These are phyloP conservation scores for Todiramphus saurophagus DNA, from an alignment of 2,113 vertebrate genomes.

Conservation along the genomic window DNA sequence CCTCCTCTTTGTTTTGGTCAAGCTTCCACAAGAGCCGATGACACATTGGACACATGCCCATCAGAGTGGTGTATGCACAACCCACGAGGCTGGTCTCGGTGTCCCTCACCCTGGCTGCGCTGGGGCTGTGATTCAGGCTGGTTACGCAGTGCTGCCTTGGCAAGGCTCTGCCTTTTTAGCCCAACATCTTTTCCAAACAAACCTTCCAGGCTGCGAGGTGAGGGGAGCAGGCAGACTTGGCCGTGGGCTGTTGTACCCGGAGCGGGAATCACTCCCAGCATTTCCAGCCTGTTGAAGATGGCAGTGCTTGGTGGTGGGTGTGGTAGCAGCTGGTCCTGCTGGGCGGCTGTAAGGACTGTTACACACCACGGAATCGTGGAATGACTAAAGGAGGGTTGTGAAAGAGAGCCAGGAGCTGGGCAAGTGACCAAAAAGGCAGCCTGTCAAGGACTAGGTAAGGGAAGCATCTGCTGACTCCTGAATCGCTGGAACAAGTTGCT, in stretches of 20 bases:
- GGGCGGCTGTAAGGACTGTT: too few relatives aligned
- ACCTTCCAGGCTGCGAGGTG: not conserved
- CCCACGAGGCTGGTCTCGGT: fast-evolving
- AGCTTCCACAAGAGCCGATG: fast-evolving
- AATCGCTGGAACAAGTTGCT: too few relatives aligned
- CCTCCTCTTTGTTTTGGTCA: not conserved
- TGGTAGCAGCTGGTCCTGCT: too few relatives aligned
- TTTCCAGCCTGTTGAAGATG: not conserved
- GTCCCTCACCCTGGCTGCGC: fast-evolving
- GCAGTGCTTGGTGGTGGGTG: too few relatives aligned
- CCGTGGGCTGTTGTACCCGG: too few relatives aligned
- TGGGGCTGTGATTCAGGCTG: fast-evolving
- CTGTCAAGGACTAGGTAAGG: too few relatives aligned
- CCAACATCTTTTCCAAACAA: fast-evolving
- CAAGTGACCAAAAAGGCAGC: too few relatives aligned
- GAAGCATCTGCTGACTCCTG: too few relatives aligned
- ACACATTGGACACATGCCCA: fast-evolving
- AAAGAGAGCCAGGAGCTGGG: too few relatives aligned
- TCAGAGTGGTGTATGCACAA: fast-evolving
- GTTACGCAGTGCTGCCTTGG: fast-evolving
- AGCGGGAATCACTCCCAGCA: fast-evolving
- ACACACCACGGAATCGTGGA: too few relatives aligned
- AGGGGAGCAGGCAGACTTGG: not conserved
- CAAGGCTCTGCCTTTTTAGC: not conserved
- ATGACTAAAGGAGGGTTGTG: too few relatives aligned